These are phyloP conservation scores for Anguilla marmorata DNA, from an alignment of 2,797 vertebrate species.

Conservation along the genomic window DNA sequence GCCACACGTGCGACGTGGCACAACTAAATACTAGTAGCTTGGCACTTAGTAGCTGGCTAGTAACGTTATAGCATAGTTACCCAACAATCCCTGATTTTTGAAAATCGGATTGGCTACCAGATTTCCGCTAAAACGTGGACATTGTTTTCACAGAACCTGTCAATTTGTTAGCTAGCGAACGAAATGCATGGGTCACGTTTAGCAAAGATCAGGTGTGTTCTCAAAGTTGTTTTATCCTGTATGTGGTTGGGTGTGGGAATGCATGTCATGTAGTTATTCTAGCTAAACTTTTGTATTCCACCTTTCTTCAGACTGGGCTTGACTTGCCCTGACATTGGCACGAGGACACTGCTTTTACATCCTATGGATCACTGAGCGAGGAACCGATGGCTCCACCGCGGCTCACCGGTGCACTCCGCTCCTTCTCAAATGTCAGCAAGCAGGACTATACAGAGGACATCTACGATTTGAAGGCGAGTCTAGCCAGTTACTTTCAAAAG, in stretches of 20 bases:
- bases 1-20: background rate
- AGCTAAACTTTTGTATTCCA: background rate
- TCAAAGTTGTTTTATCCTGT: background rate
- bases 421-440: conserved; percentile 92
- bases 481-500: background rate
- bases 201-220: background rate
- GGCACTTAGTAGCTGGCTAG: background rate
- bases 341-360: conserved; percentile 57
- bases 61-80: background rate
- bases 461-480: conserved; percentile 84
- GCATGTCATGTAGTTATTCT: background rate
- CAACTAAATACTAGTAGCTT: background rate
- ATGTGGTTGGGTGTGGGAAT: background rate
- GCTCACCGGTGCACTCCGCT: conserved; percentile 91
- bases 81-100: background rate
- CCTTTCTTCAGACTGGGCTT: conserved; percentile 50
- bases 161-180: background rate
- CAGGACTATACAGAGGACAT: conserved; percentile 79
- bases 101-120: background rate
- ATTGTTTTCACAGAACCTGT: background rate
- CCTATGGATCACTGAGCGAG: conserved; percentile 67
- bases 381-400: conserved; percentile 89
- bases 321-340: conserved; percentile 37
- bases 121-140: background rate
- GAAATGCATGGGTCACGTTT: background rate